Percentiles rank a stretch among this genome's conserved stretches.
Conservation (phyloP, 2,797 vertebrate genomes). For the Margarornis squamiger region DNA sequence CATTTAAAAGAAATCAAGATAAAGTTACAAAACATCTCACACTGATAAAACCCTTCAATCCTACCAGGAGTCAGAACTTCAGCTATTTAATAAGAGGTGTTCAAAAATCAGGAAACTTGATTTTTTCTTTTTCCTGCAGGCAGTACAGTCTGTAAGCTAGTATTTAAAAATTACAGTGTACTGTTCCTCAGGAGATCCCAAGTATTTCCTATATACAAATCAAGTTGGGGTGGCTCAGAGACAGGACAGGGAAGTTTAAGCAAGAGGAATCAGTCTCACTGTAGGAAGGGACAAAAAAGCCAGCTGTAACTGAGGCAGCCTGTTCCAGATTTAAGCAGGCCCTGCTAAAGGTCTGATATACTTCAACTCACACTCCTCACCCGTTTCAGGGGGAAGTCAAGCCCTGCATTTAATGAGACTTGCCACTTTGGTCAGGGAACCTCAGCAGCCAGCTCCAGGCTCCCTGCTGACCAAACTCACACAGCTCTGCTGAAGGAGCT, state of each 20-base stretch:
- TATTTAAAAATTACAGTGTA: neutral
- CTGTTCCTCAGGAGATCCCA: neutral
- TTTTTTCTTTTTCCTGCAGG: neutral
- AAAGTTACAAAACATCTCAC: neutral
- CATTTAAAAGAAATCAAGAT: neutral
- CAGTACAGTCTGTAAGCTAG: neutral
- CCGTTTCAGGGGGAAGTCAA: neutral
- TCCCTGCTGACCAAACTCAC: neutral
- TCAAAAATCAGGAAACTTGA: neutral
- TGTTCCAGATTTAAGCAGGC: neutral
- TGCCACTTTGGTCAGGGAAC: neutral
- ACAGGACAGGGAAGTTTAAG: neutral
- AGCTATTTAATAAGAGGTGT: neutral
- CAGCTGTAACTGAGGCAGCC: neutral
- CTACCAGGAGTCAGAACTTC: neutral
- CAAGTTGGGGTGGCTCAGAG: neutral
- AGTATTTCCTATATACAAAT: neutral
- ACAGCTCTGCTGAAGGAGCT: neutral
- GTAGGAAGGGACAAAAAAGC: neutral
- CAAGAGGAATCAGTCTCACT: neutral
- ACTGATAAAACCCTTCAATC: neutral
- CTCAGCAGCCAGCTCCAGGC: neutral
- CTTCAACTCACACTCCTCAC: neutral
- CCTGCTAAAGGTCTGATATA: rapidly evolving
- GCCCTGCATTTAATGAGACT: neutral